Percentiles rank a stretch among this genome's conserved stretches.
These are phyloP conservation scores for Euleptes europaea DNA, from an alignment of 2,113 vertebrate genomes.

Conservation along the genomic window DNA sequence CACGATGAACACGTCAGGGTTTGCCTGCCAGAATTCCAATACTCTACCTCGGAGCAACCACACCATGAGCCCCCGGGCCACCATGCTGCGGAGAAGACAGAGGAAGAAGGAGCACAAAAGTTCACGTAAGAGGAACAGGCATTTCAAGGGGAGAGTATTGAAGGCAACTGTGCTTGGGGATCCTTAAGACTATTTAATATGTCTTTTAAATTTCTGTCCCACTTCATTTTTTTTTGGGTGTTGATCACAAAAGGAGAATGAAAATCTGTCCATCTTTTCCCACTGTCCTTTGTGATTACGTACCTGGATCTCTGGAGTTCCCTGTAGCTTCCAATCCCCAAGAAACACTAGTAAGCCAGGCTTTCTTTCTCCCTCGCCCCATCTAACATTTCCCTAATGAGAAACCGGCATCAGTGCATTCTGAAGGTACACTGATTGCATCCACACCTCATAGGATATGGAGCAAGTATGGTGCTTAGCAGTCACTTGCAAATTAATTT, in stretches of 20 bases:
- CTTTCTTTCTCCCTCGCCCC: background rate
- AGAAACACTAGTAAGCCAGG: background rate
- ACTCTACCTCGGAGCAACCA: slow-evolving; percentile 84
- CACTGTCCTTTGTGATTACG: background rate
- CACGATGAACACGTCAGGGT: slow-evolving; percentile 83
- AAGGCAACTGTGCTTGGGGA: accelerated
- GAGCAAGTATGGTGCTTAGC: too few species aligned
- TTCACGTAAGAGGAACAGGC: slow-evolving; percentile 77
- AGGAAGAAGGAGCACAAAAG: slow-evolving; percentile 92
- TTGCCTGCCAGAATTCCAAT: slow-evolving; percentile 87
- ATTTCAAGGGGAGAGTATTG: background rate
- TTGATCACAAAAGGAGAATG: background rate
- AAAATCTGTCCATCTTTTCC: background rate
- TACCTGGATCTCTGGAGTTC: background rate
- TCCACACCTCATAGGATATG: too few species aligned
- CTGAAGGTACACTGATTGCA: too few species aligned
- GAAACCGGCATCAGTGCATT: too few species aligned
- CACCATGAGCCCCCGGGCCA: slow-evolving; percentile 87
- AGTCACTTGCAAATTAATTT: too few species aligned
- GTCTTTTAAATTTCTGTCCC: background rate
- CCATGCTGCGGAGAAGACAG: slow-evolving; percentile 83
- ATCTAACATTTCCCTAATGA: too few species aligned
- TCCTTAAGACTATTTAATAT: too few species aligned
- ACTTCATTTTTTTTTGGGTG: too few species aligned
- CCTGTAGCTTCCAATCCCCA: background rate